These are phyloP conservation scores for Rhopalosiphum nymphaeae DNA, from an alignment of 2,888 invertebrate species.

Conservation along the genomic window DNA sequence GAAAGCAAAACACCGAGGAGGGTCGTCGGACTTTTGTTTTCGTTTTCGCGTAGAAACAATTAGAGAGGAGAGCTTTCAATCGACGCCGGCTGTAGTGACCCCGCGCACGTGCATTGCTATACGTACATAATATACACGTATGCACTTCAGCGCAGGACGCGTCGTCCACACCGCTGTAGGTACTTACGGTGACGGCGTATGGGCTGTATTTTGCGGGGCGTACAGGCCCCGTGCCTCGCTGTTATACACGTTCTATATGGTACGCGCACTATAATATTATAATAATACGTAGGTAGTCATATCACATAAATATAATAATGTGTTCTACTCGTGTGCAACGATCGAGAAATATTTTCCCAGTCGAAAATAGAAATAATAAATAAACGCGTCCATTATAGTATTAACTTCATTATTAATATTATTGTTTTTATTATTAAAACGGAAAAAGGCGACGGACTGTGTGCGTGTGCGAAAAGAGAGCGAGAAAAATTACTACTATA, in stretches of 20 bases:
- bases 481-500: not conserved
- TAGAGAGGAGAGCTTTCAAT: slow-evolving; percentile 10
- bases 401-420: not conserved
- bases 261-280: not conserved
- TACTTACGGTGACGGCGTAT: not conserved
- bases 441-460: not conserved
- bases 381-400: not conserved
- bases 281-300: not conserved
- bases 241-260: not conserved
- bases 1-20: not conserved
- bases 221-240: no score
- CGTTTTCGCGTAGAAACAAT: slow-evolving; percentile 3
- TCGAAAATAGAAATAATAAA: not conserved
- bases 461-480: not conserved
- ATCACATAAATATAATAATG: not conserved
- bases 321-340: not conserved
- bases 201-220: not conserved
- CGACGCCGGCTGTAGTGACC: not conserved
- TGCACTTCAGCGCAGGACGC: not conserved
- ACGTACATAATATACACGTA: not conserved
- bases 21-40: not conserved
- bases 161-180: not conserved
- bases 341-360: not conserved
- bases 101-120: not conserved
- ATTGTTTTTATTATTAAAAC: not conserved